Evolutionary conservation across 2,888 invertebrate genomes (phyloP).

Genomic region (Andrena bicolor): DNA sequence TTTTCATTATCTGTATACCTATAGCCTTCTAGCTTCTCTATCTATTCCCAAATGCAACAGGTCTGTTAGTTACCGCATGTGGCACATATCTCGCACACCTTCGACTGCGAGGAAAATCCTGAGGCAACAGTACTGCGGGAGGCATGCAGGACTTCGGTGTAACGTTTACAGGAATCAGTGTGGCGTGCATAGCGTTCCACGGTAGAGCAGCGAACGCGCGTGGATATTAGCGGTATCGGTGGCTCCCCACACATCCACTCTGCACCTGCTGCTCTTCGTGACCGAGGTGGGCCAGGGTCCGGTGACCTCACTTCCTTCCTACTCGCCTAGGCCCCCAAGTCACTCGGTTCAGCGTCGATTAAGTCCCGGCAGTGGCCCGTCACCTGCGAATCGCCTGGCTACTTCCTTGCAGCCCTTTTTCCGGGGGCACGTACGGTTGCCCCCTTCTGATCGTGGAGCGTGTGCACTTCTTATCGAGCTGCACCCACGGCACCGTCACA

Average conservation of each 20-base stretch:
- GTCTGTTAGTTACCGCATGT: too few species aligned
- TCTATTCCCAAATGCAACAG: too few species aligned
- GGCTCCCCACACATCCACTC: constrained; percentile 51
- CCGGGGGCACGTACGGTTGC: constrained; percentile 38
- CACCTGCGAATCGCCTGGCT: constrained; percentile 77
- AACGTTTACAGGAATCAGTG: constrained; percentile 38
- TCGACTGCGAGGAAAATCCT: too few species aligned
- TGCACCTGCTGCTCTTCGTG: constrained; percentile 71
- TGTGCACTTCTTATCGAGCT: constrained; percentile 71
- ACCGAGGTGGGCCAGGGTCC: constrained; percentile 78
- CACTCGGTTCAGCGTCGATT: constrained; percentile 60
- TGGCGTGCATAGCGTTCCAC: not conserved
- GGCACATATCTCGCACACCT: too few species aligned
- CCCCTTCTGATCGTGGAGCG: constrained; percentile 35
- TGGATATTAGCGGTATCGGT: constrained; percentile 65
- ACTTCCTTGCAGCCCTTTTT: constrained; percentile 77
- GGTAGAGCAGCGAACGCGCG: constrained; percentile 3
- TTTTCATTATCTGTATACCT: too few species aligned
- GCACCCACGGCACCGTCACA: constrained; percentile 67
- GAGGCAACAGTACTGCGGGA: too few species aligned
- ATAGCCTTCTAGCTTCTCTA: too few species aligned
- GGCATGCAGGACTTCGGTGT: not conserved
- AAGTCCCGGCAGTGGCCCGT: constrained; percentile 66
- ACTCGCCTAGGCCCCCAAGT: constrained; percentile 69
- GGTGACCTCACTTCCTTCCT: constrained; percentile 81